phyloP scores from a whole-genome alignment of 2,113 vertebrate species.

The Gopherus evgoodei region DNA sequence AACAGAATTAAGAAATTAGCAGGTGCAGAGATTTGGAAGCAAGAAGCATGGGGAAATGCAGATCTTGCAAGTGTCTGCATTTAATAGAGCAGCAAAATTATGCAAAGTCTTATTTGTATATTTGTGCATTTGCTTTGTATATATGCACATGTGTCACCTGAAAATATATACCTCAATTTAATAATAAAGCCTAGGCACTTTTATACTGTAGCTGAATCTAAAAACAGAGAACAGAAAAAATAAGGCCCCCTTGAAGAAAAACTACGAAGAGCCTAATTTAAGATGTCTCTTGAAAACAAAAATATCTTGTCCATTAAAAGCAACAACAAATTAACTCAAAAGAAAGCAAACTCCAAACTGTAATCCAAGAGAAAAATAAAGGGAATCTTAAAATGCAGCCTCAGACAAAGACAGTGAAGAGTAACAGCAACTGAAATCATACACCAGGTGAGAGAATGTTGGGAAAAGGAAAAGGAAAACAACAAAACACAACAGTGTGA shows the following conservation, averaged over 20 bases:
- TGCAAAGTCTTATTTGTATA: constrained; percentile 58
- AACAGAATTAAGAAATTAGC: constrained; percentile 77
- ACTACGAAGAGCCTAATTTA: not conserved
- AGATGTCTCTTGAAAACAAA: constrained; percentile 1
- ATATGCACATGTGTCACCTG: constrained; percentile 27
- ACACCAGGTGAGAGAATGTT: not conserved
- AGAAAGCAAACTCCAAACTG: constrained; percentile 23
- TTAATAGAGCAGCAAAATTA: constrained; percentile 47
- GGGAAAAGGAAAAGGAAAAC: not conserved
- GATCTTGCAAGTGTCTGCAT: constrained; percentile 59
- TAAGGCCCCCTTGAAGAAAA: constrained; percentile 13
- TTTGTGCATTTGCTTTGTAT: constrained; percentile 35
- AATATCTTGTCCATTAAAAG: not conserved
- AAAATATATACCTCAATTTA: constrained; percentile 12
- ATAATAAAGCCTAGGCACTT: constrained; percentile 52
- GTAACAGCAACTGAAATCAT: not conserved
- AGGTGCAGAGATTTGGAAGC: constrained; percentile 68
- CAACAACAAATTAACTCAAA: constrained; percentile 12
- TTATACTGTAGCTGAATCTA: constrained; percentile 2
- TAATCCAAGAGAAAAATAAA: constrained; percentile 2
- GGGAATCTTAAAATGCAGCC: not conserved
- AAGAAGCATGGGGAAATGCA: constrained; percentile 53
- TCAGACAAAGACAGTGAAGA: not conserved
- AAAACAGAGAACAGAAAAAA: not conserved
- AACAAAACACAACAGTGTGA: fast-evolving